phyloP scores from a whole-genome alignment of 2,113 vertebrate species.

The Tetrao urogallus region DNA sequence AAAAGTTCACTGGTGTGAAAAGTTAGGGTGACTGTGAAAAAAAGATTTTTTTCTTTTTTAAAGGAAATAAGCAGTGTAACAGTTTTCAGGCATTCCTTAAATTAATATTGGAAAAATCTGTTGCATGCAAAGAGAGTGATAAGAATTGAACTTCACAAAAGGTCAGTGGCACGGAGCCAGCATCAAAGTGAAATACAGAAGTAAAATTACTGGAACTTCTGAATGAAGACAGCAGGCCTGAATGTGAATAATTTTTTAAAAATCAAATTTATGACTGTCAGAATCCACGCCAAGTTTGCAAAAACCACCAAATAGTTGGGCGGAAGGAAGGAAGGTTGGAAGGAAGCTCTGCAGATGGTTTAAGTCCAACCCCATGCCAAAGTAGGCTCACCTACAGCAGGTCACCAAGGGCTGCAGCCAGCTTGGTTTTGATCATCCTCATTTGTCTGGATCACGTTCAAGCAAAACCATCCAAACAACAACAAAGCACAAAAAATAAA shows the following conservation, averaged over 20 bases:
- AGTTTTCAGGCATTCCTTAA: not conserved
- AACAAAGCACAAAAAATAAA: not conserved
- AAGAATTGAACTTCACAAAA: not conserved
- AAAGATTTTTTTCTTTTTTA: not conserved
- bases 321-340: not conserved
- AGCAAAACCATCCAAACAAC: no score
- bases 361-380: not conserved
- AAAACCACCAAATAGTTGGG: not conserved
- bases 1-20: not conserved
- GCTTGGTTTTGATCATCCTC: not conserved
- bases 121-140: not conserved
- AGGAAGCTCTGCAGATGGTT: not conserved
- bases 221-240: conserved; percentile 8
- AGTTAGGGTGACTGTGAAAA: not conserved
- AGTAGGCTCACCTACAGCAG: not conserved
- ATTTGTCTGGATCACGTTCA: not conserved
- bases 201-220: conserved; percentile 44
- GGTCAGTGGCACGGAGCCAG: not conserved
- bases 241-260: conserved; percentile 8
- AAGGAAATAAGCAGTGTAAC: conserved; percentile 15
- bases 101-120: conserved; percentile 5
- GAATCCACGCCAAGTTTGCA: not conserved
- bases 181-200: not conserved
- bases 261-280: not conserved
- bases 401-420: not conserved